phyloP scores from a whole-genome alignment of 23 tunicate species.

The Ciona savignyi region DNA sequence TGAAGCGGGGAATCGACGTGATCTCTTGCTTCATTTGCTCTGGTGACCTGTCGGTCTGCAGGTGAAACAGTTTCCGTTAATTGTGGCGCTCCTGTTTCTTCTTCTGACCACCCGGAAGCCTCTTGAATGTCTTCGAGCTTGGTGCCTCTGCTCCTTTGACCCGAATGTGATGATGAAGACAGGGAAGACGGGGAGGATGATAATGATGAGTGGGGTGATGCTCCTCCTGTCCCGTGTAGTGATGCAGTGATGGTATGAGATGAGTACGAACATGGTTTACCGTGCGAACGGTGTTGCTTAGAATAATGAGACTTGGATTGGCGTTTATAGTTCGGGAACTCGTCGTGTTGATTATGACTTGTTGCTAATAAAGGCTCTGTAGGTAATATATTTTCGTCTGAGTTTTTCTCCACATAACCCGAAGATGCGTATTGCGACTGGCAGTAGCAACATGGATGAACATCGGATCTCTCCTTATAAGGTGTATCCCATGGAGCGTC shows the following conservation, averaged over 20 bases:
- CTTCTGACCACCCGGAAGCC: conserved; percentile 25
- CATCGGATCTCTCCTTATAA: not conserved
- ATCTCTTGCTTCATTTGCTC: not conserved
- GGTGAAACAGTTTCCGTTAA: not conserved
- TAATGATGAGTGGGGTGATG: conserved; percentile 8
- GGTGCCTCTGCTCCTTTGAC: conserved; percentile 9
- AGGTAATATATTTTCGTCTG: not conserved
- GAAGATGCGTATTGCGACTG: not conserved
- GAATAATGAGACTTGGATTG: not conserved
- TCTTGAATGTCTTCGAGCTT: conserved; percentile 70
- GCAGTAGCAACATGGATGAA: not conserved
- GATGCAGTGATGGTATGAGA: not conserved
- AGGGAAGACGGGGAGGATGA: conserved; percentile 28
- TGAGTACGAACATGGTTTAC: not conserved
- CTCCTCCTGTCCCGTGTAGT: conserved; percentile 17
- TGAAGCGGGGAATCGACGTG: conserved; percentile 1
- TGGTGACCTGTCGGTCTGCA: not conserved
- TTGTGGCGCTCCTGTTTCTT: not conserved
- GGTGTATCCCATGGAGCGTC: conserved; percentile 23
- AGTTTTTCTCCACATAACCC: not conserved
- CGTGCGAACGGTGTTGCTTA: not conserved
- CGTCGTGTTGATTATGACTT: no score
- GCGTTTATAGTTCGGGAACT: no score
- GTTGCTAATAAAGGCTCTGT: not conserved
- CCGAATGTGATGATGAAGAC: conserved; percentile 33